Conservation (phyloP, 2,113 vertebrate genomes). For the Peromyscus californicus region DNA sequence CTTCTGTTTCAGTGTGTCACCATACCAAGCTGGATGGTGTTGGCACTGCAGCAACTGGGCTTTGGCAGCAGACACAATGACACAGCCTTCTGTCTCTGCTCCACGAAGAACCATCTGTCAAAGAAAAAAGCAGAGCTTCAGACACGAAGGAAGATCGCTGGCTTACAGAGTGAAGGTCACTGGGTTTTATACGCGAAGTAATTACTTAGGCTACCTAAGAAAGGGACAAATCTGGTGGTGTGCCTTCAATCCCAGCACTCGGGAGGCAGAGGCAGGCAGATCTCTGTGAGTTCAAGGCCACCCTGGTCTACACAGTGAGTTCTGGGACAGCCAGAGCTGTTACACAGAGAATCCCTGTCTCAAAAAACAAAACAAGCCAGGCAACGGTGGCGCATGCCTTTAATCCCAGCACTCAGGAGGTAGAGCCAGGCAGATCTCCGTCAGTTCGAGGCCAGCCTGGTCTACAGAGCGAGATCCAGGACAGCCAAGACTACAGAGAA, state of each 20-base stretch:
- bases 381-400: background rate
- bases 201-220: slow-evolving; percentile 4
- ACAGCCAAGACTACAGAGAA: background rate
- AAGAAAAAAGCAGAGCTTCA: background rate
- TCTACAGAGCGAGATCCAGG: background rate
- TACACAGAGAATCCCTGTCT: background rate
- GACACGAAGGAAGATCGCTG: slow-evolving; percentile 31
- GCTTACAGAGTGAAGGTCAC: slow-evolving; percentile 1
- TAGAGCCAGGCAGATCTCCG: background rate
- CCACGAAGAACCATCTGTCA: slow-evolving; percentile 97
- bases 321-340: background rate
- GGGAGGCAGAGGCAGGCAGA: background rate
- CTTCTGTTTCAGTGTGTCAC: slow-evolving; percentile 97
- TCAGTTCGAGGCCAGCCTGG: background rate
- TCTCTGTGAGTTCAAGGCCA: background rate
- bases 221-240: background rate
- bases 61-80: slow-evolving; percentile 97
- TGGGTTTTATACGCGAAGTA: slow-evolving; percentile 28
- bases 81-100: slow-evolving; percentile 97
- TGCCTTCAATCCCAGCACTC: background rate
- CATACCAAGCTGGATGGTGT: slow-evolving; percentile 98
- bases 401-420: background rate
- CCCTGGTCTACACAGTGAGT: too few relatives aligned
- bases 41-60: slow-evolving; percentile 98
- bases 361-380: background rate